A percentile compares a stretch with the other conserved stretches of the same genome.
Evolutionary conservation across 2,888 invertebrate genomes (phyloP).

Genomic region (Agapostemon virescens): DNA sequence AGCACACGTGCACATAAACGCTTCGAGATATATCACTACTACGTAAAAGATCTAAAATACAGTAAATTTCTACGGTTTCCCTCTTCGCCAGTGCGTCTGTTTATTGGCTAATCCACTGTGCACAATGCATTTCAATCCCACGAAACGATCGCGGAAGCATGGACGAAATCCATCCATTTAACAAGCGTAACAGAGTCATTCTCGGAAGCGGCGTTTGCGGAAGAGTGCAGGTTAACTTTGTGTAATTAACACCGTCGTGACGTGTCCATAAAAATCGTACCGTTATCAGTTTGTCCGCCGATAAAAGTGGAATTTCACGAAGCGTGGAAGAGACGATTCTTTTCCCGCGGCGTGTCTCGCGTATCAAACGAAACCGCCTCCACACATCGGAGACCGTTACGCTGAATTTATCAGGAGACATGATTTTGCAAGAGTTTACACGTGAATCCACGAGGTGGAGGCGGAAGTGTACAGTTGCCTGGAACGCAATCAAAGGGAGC

Average conservation of each 20-base stretch:
- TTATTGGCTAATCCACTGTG: too few species aligned
- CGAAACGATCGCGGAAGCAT: background rate
- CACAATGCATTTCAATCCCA: background rate
- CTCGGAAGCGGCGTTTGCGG: background rate
- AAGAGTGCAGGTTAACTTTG: background rate
- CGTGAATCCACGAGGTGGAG: slow-evolving; percentile 32
- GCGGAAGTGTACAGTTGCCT: slow-evolving; percentile 39
- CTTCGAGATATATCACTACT: too few species aligned
- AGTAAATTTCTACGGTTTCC: too few species aligned
- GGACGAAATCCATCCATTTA: background rate
- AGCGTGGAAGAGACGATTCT: slow-evolving; percentile 3
- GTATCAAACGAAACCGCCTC: slow-evolving; percentile 41
- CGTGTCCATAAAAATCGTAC: background rate
- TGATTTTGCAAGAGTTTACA: slow-evolving; percentile 29
- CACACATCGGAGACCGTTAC: slow-evolving; percentile 42
- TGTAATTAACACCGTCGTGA: background rate
- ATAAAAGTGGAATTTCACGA: slow-evolving; percentile 12
- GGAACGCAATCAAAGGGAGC: slow-evolving; percentile 57
- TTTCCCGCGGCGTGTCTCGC: background rate
- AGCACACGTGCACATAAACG: too few species aligned
- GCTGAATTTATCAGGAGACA: slow-evolving; percentile 52
- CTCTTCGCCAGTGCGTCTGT: too few species aligned
- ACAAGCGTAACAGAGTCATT: background rate
- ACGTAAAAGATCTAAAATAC: too few species aligned
- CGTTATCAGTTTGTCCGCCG: slow-evolving; percentile 25